These are phyloP conservation scores for Apotomis betuletana DNA, from an alignment of 2,888 invertebrate species.

Conservation along the genomic window DNA sequence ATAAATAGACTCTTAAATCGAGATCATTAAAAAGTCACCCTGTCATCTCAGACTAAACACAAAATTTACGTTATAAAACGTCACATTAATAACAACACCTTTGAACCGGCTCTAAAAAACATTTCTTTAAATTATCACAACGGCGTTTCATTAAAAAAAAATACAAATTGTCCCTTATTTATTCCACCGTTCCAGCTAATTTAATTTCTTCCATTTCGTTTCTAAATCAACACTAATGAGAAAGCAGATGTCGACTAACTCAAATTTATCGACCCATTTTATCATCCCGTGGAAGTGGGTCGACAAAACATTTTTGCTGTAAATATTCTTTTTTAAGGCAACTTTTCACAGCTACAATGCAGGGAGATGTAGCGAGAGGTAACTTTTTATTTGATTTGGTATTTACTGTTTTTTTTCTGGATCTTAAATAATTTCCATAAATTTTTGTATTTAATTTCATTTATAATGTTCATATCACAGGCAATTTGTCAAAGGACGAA, in stretches of 20 bases:
- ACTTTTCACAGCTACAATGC: slow-evolving; percentile 11
- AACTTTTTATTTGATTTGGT: not conserved
- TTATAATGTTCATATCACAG: too few relatives aligned
- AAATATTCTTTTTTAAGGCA: slow-evolving; percentile 34
- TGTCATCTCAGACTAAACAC: not conserved
- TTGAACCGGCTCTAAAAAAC: slow-evolving; percentile 7
- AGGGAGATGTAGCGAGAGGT: slow-evolving; percentile 1
- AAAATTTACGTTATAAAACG: not conserved
- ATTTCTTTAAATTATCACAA: slow-evolving; percentile 28
- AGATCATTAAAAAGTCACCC: not conserved
- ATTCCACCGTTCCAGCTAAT: slow-evolving; percentile 34
- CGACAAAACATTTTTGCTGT: slow-evolving; percentile 36
- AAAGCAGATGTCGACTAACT: slow-evolving; percentile 41
- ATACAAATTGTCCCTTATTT: slow-evolving; percentile 38
- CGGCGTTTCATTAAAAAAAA: slow-evolving; percentile 29
- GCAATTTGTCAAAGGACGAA: too few relatives aligned
- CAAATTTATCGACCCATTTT: slow-evolving; percentile 39
- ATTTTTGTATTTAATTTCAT: too few relatives aligned
- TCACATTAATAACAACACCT: slow-evolving; percentile 1
- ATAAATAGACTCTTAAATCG: not conserved
- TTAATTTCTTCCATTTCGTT: slow-evolving; percentile 40
- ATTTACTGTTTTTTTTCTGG: not conserved
- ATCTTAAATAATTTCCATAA: too few relatives aligned
- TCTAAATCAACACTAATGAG: slow-evolving; percentile 42
- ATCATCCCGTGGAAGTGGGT: slow-evolving; percentile 29